A percentile compares a stretch with the other conserved stretches of the same genome.
Conservation (phyloP, 2,888 invertebrate species). For the Lathronympha strigana region DNA sequence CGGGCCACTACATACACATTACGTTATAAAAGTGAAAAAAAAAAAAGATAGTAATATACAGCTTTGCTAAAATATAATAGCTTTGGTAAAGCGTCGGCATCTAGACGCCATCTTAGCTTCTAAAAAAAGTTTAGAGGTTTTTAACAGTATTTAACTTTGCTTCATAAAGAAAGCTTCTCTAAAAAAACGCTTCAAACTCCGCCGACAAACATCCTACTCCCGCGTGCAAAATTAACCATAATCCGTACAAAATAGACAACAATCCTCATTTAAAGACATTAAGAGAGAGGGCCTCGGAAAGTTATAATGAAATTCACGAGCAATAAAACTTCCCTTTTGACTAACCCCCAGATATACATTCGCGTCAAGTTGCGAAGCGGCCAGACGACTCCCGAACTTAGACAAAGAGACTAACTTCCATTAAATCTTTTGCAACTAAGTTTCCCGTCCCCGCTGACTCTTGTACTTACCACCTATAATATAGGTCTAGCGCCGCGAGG, state of each 20-base stretch:
- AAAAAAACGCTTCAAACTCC: constrained; percentile 32
- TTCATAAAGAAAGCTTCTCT: neutral
- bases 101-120: constrained; percentile 10
- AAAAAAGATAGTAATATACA: no score
- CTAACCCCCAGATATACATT: constrained; percentile 80
- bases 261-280: constrained; percentile 79
- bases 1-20: constrained; percentile 17
- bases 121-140: constrained; percentile 6
- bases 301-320: constrained; percentile 84
- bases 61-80: no score
- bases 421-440: constrained; percentile 82
- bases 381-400: constrained; percentile 77
- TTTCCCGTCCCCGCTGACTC: constrained; percentile 59
- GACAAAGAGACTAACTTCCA: constrained; percentile 81
- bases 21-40: neutral
- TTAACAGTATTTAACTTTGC: constrained; percentile 17
- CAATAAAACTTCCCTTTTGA: constrained; percentile 83
- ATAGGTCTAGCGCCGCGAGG: constrained; percentile 29
- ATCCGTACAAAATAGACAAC: constrained; percentile 80
- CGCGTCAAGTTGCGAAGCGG: constrained; percentile 69
- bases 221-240: constrained; percentile 64
- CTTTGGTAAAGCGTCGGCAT: constrained; percentile 5
- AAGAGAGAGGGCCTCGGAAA: constrained; percentile 72
- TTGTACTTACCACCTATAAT: constrained; percentile 40
- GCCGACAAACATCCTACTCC: constrained; percentile 32